These are phyloP conservation scores for Tachysurus vachellii DNA, from an alignment of 2,113 vertebrate genomes.

Conservation along the genomic window DNA sequence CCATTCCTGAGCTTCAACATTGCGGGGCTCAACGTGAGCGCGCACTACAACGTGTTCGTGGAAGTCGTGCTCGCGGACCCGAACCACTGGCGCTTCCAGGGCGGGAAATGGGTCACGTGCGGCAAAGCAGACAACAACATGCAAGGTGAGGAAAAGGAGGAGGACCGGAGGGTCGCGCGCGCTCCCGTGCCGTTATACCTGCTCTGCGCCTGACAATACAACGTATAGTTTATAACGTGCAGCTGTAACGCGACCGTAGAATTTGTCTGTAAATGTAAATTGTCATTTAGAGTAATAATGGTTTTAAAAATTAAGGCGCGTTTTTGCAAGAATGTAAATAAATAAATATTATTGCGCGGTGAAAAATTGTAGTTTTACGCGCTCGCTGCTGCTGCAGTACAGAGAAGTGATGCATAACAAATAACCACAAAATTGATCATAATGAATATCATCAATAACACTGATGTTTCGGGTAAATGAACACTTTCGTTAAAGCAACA, in stretches of 20 bases:
- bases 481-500: not conserved
- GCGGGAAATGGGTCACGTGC: constrained; percentile 98
- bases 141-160: constrained; percentile 80
- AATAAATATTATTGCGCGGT: not conserved
- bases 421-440: not conserved
- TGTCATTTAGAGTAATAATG: not conserved
- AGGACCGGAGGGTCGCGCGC: too few relatives aligned
- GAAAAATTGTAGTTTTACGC: not conserved
- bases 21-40: constrained; percentile 91
- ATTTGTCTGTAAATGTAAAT: not conserved
- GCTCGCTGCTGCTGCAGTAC: not conserved
- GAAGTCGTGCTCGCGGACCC: constrained; percentile 94
- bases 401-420: not conserved
- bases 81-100: constrained; percentile 98
- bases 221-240: not conserved
- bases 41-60: constrained; percentile 98
- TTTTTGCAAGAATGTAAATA: not conserved
- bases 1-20: constrained; percentile 99
- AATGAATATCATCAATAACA: not conserved
- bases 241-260: not conserved
- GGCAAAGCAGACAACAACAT: constrained; percentile 99
- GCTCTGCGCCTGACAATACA: too few relatives aligned
- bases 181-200: too few relatives aligned
- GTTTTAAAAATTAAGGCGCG: not conserved
- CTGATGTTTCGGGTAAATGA: too few relatives aligned